Evolutionary conservation across 2,888 invertebrate species (phyloP), one percentile per base, ranked within the genome.

Genomic region (Idaea dimidiata): DNA sequence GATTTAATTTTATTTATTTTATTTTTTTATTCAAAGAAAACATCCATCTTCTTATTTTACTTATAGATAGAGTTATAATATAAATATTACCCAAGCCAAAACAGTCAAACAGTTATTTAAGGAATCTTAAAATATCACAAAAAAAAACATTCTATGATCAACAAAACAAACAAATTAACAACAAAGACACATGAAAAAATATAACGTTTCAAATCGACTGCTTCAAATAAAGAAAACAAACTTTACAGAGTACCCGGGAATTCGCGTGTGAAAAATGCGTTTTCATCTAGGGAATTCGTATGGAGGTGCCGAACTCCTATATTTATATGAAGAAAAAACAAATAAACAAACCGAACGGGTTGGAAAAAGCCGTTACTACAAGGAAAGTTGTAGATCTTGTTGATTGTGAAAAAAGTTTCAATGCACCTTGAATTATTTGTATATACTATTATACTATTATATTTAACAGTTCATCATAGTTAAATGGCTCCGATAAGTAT

Each of bases 201-300:
- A 56, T 10, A 10, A 56, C 17, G 18, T 18, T 56, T 8, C 56
- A 56, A 17, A 17, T 7, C 54, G 54, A 54, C 7, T 18, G 16
- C 56, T 56, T 56, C 56, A 56, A 56, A n/a, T 17, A 54, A 10
- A 56, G 56, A 56, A 56, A 17, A 56, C 18, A 56, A 56, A 56
- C 56, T 17, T 17, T 14, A 56, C 56, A 16, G 17, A 56, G 56
- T 56, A 17, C 18, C 77, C 76, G 75, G 72, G 74, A 77, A 79
- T 80, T 75, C 77, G 75, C 77, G 81, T 81, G 86, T 87, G 88
- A 87, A 89, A 90, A 89, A 91, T 88, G 87, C 83, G 84, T 83
- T 86, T 89, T 88, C 85, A 89, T 87, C 91, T 88, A 82, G 89
- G 89, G 89, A 90, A 89, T 91, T 88, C 87, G 85, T 81, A 83